A percentile compares a stretch with the other conserved stretches of the same genome.
Conservation (phyloP, 2,888 invertebrate species). For the Philopedon plagiatum region DNA sequence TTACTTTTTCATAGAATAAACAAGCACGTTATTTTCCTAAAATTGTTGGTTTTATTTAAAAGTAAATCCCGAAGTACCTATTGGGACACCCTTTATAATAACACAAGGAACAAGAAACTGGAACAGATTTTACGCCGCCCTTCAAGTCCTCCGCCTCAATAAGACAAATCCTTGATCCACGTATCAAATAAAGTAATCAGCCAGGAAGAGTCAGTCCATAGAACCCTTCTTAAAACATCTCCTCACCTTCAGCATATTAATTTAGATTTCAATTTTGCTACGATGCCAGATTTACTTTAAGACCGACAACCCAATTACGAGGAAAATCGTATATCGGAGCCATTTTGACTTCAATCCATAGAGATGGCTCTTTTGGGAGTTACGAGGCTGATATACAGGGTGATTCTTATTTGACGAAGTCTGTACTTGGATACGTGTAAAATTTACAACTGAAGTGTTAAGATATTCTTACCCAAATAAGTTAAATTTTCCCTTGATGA, state of each 20-base stretch:
- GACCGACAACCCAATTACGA: slow-evolving; percentile 66
- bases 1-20: no score
- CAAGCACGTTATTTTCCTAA: no score
- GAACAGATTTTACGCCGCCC: slow-evolving; percentile 40
- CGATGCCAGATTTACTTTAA: slow-evolving; percentile 53
- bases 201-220: slow-evolving; percentile 49
- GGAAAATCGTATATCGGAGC: slow-evolving; percentile 64
- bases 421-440: no score
- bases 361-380: slow-evolving; percentile 74
- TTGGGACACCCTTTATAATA: no score
- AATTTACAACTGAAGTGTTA: no score
- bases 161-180: slow-evolving; percentile 60
- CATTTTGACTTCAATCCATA: slow-evolving; percentile 74
- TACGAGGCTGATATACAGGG: not conserved
- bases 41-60: no score
- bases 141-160: slow-evolving; percentile 40
- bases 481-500: no score
- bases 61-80: no score
- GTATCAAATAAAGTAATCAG: slow-evolving; percentile 59
- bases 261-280: slow-evolving; percentile 48
- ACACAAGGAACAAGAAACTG: slow-evolving; percentile 16
- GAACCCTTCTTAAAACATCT: slow-evolving; percentile 47
- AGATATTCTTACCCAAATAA: no score
- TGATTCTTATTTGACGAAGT: not conserved
- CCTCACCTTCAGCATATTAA: slow-evolving; percentile 48